Percentiles rank a stretch among this genome's conserved stretches.
Conservation (phyloP, 2,113 vertebrate species). For the Epinephelus moara region DNA sequence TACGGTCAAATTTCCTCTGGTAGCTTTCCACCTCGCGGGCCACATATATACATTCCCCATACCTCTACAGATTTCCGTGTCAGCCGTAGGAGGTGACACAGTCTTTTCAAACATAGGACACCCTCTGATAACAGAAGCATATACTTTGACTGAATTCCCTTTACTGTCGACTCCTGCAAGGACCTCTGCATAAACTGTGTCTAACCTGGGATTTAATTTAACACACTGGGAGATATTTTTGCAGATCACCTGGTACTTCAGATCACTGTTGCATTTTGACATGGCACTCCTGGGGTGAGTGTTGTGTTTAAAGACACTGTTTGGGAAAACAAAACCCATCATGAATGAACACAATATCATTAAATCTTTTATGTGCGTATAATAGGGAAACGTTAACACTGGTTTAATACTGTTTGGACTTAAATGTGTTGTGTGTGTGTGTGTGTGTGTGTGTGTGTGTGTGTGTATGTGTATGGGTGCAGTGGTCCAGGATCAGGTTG, state of each 20-base stretch:
- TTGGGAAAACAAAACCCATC: neutral
- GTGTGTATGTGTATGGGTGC: neutral
- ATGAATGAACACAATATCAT: constrained; percentile 11
- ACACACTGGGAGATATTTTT: constrained; percentile 16
- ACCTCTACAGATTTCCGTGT: constrained; percentile 18
- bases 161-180: constrained; percentile 28
- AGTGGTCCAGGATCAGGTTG: neutral
- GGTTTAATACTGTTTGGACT: constrained; percentile 20
- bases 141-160: constrained; percentile 12
- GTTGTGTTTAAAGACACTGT: constrained; percentile 26
- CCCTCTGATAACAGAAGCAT: constrained; percentile 19
- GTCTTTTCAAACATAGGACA: neutral
- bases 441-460: neutral
- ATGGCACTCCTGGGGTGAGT: neutral
- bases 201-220: constrained; percentile 7
- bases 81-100: neutral
- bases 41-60: neutral
- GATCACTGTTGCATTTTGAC: constrained; percentile 32
- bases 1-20: neutral
- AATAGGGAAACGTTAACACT: constrained; percentile 34
- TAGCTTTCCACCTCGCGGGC: constrained; percentile 22
- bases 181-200: constrained; percentile 27
- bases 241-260: constrained; percentile 12
- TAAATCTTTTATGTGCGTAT: constrained; percentile 30
- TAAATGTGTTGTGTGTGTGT: neutral